Base-by-base conservation (phyloP, 37 sponge, comb jelly and placozoan genomes). In the Ianthella basta region DNA sequence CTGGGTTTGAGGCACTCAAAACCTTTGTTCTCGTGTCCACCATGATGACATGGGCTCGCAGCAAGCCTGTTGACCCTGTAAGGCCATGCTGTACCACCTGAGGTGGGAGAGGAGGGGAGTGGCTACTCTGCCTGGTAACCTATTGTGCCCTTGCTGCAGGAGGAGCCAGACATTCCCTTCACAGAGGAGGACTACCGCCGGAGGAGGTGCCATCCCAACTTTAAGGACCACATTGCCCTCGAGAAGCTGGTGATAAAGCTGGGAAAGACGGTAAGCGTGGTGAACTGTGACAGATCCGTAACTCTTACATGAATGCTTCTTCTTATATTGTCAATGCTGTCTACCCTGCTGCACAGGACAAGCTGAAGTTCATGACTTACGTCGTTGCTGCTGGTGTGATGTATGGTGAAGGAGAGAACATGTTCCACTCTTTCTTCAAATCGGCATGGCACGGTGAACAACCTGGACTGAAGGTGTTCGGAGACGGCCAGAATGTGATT, bases 181-280 rank as follows among this genome's bases (percentile, higher is more conserved):
- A 92, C 93, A 33, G 99, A 98, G 63, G 99, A 98, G 79, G 99
- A 98, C 80, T 98, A 98, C 57, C 79, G 99, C 18, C 55, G 93
- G n/a, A 80, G 99, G 23, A 90, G 91, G 60, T 78, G 91, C 23
- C 99, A 98, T 74, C 99, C 96, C 19, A 92, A 92, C 82, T 98
- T 91, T 87, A 94, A 94, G 41, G 82, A 86, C 8, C 94, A 96
- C 60, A 87, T 92, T 59, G 87, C 83, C 21, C 84, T 88, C 2
- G 99, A 98, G 59, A 98, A 98, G 65, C 87, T 88, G 20, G 93
- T 96, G 56, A 92, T 91, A 53, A 96, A 96, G 57, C 85, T 98
- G 27, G 99, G 99, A 6, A 96, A 94, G 56, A 92, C 99, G 60
- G 97, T 97, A 84, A 60, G 87, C 41, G 8, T 21, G 1, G 12